Percentiles rank a stretch among this genome's conserved stretches.
Evolutionary conservation across 1,140 invertebrate genomes (phyloP).

Genomic region (Condylostylus longicornis): DNA sequence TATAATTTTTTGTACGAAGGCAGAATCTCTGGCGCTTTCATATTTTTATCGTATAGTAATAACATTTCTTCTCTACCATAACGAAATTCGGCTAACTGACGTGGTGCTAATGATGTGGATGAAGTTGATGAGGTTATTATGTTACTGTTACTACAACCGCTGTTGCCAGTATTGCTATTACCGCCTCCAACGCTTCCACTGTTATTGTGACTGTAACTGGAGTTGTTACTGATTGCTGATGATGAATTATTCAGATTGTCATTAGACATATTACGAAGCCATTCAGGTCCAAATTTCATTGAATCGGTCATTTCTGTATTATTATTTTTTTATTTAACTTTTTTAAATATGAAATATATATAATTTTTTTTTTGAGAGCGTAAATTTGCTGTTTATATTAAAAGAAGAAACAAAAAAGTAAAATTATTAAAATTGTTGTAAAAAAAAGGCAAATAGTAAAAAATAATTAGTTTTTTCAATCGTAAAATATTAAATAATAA

Average conservation of each 20-base stretch:
- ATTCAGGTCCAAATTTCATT: constrained; percentile 59
- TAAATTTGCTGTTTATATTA: too few relatives aligned
- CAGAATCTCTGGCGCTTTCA: constrained; percentile 50
- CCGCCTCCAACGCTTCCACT: constrained; percentile 32
- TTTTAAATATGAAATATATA: too few relatives aligned
- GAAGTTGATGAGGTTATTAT: not conserved
- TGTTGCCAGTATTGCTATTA: constrained; percentile 17
- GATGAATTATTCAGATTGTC: constrained; percentile 19
- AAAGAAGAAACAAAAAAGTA: too few relatives aligned
- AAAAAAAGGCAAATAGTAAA: too few relatives aligned
- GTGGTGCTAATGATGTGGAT: constrained; percentile 8
- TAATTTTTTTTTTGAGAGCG: too few relatives aligned
- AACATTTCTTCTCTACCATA: constrained; percentile 84
- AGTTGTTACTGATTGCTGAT: too few relatives aligned
- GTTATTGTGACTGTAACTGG: constrained; percentile 21
- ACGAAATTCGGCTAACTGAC: constrained; percentile 31
- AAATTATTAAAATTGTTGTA: too few relatives aligned
- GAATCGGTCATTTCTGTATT: constrained; percentile 44
- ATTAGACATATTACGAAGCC: constrained; percentile 49
- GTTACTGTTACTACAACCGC: constrained; percentile 5
- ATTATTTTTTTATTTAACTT: not conserved
- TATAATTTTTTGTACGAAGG: constrained; percentile 48
- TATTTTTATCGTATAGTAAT: constrained; percentile 55
- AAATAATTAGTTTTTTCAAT: too few relatives aligned
- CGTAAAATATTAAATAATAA: too few relatives aligned